Evolutionary conservation across 2,113 vertebrate species (phyloP), one percentile per base, ranked within the genome.

Genomic region (Eclectus roratus): DNA sequence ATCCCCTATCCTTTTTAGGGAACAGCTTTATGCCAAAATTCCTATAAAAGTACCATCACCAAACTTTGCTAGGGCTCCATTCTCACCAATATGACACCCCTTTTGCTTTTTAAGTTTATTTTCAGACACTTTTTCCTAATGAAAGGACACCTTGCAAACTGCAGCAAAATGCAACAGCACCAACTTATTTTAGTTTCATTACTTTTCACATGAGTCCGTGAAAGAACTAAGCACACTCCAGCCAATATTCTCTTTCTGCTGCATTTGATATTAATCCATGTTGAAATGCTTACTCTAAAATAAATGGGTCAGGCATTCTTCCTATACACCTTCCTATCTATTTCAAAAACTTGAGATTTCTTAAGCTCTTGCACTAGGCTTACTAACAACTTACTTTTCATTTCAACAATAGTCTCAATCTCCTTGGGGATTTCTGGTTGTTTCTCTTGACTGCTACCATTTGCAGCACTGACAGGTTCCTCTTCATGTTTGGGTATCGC

Each of bases 381-480:
- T 43, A 74, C 18, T 33, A 72, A 76, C 0, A 44, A 39, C 8
- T 88, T 85, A 96, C 97, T 93, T 97, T 94, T 41, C 2, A 7
- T 23, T 88, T 70, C 23, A 81, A 72, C n/a, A 52, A 13, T 1
- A 41, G 39, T 11, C 23, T 66, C 47, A 13, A 37, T 8, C 21
- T 93, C 44, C 23, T 56, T 27, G 7, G 31, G 17, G 29, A 64
- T 63, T 56, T 91, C 72, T 7, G n/a, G 21, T 28, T 80, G 74
- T 19, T 50, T 11, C 52, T 84, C 52, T 72, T 33, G 72, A 58
- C 21, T n/a, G 25, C 11, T 19, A 17, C 21, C 55, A n/a, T 17
- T 6, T 61, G 28, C 9, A 88, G 8, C 11, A 68, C 12, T 20
- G 23, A 11, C 17, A 27, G 5, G 19, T n/a, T 91, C 55, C 58